Evolutionary conservation across 1,140 invertebrate genomes (phyloP), one percentile per base, ranked within the genome.

Genomic region (Scaptomyza montana): DNA sequence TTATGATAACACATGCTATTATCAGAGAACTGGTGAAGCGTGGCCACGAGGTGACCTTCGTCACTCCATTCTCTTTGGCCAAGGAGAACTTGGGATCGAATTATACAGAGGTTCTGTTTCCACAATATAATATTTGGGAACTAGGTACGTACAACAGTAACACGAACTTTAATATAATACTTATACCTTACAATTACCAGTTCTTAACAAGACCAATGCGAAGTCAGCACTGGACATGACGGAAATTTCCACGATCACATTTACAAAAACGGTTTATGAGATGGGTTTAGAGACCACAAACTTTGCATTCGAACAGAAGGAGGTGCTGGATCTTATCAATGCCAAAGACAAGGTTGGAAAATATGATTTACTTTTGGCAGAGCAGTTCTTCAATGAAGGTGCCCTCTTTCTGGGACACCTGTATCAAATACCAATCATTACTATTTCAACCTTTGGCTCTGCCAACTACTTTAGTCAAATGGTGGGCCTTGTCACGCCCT

Each of bases 351-450:
- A 89, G 2, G 66, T 82, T 0, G 76, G 87, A 5, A 84, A 92
- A 56, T 93, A 91, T 49, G 93, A 93, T 84, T 41, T 93, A 0
- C 74, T 93, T 0, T 65, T 93, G 39, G 74, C 80, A 0, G 92
- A 93, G 46, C 76, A 90, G 46, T 92, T 93, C 68, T 91, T 75
- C 49, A 91, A 92, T 45, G 92, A 93, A 67, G 82, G 92, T 0
- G 79, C 92, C 25, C 77, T 92, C 9, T 82, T 90, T 6, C 76
- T 93, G 6, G 92, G 86, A 0, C 75, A 93, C 43, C 70, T 90
- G 12, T 93, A 92, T 33, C 74, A 92, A 25, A 91, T 92, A 5
- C 92, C 92, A 0, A 62, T 86, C 5, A 82, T 93, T 5, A 87
- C 81, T 0, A 56, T 78, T 2, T 74, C 76, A 0, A 90, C 90